A percentile compares a stretch with the other conserved stretches of the same genome.
phyloP scores from a whole-genome alignment of 2,797 vertebrate species.

The Sandelia bainsii region DNA sequence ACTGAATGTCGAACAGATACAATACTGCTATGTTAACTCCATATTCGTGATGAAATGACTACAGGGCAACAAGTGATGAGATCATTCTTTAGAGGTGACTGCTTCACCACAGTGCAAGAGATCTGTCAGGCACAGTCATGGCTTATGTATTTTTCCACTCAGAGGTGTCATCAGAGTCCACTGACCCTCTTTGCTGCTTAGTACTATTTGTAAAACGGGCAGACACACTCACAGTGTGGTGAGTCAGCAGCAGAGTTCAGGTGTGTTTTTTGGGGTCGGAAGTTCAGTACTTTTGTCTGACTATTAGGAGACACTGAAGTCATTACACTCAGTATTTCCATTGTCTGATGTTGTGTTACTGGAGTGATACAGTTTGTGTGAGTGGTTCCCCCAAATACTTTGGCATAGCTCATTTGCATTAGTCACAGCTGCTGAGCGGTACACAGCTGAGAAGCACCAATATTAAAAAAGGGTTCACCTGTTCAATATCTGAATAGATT shows the following conservation, averaged over 20 bases:
- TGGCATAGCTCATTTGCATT: slow-evolving; percentile 35
- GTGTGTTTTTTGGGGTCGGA: slow-evolving; percentile 65
- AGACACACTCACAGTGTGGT: slow-evolving; percentile 30
- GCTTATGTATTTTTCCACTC: slow-evolving; percentile 64
- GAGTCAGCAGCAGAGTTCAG: slow-evolving; percentile 72
- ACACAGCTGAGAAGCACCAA: slow-evolving; percentile 21
- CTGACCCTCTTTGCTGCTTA: slow-evolving; percentile 42
- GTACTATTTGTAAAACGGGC: slow-evolving; percentile 41
- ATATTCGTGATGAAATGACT: slow-evolving; percentile 32
- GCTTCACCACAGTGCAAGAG: slow-evolving; percentile 35
- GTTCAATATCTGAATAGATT: slow-evolving; percentile 37
- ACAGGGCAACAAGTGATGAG: slow-evolving; percentile 22
- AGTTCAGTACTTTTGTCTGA: slow-evolving; percentile 63
- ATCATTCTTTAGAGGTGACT: slow-evolving; percentile 33
- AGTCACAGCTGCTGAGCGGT: slow-evolving; percentile 50
- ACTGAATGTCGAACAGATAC: slow-evolving; percentile 16
- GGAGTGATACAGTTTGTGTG: slow-evolving; percentile 41
- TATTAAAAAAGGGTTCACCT: slow-evolving; percentile 40
- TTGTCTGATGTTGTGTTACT: slow-evolving; percentile 62
- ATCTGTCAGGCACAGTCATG: slow-evolving; percentile 51
- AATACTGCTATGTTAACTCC: slow-evolving; percentile 19
- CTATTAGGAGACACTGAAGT: slow-evolving; percentile 68
- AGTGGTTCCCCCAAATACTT: slow-evolving; percentile 33
- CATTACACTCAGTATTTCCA: slow-evolving; percentile 71
- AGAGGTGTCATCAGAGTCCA: slow-evolving; percentile 58